Evolutionary conservation across 2,888 invertebrate species (phyloP), one percentile per base, ranked within the genome.

Genomic region (Smittia aterrima): DNA sequence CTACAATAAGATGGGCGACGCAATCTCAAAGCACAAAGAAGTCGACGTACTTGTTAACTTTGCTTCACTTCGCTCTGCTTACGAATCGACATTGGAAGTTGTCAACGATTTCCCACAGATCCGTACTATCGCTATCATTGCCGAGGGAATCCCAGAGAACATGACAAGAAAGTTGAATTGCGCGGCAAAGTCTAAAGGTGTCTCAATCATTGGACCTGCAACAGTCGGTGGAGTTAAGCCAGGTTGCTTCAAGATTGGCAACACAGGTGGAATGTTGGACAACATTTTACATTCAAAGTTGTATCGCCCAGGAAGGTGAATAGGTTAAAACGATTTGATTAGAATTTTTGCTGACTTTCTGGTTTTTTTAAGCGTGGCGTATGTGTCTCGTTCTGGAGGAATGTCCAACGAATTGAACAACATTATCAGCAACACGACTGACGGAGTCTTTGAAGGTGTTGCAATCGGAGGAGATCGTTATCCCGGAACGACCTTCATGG

Each of bases 391-490:
- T 22, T 98, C 98, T 0, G 99, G 99, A 32, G 99, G 99, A 7
- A 99, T 99, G 99, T 98, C 97, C 68, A 99, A 99, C 82, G 99
- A 99, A 81, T 85, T 99, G 76, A 99, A 99, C 86, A 99, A 99
- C 83, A 97, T 99, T 67, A 88, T 99, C 76, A 93, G 96, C 0
- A 95, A 97, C 80, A 92, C 96, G 73, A 96, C 99, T 0, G 95
- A 99, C 83, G 98, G 98, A 2, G 98, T 98, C 0, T 91, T 92
- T 78, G 99, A 99, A 82, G 99, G 99, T 1, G 93, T 99, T 4
- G 99, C 99, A 68, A 99, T 99, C 79, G 96, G 96, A 3, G 99
- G 99, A 0, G 99, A 99, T 84, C 87, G 95, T 41, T 99, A 99
- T 83, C 98, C 99, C 0, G 98, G 98, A 20, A 96, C 97, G 73